A percentile compares a stretch with the other conserved stretches of the same genome.
Evolutionary conservation across 2,113 vertebrate species (phyloP).

Genomic region (Cheilinus undulatus): DNA sequence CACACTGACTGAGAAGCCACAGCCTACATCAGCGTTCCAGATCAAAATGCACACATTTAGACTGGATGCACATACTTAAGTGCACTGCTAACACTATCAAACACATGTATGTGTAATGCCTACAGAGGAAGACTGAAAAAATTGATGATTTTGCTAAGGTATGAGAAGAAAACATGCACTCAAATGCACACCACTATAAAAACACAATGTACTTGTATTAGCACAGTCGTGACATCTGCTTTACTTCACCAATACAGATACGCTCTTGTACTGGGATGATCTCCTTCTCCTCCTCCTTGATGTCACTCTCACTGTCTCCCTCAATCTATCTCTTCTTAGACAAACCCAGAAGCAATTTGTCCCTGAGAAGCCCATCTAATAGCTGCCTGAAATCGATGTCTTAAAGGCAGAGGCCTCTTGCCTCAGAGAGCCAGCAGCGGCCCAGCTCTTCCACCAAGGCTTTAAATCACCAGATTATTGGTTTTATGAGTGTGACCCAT

Average conservation of each 20-base stretch:
- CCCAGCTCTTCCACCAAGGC: conserved; percentile 53
- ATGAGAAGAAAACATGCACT: not conserved
- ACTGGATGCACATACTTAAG: conserved; percentile 9
- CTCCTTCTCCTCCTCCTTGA: conserved; percentile 9
- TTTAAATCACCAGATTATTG: conserved; percentile 87
- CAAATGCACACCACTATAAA: not conserved
- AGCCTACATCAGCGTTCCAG: conserved; percentile 50
- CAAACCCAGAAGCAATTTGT: conserved; percentile 73
- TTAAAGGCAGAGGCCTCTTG: conserved; percentile 52
- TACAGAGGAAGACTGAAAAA: not conserved
- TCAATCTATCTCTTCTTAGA: conserved; percentile 54
- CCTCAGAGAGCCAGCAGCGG: conserved; percentile 44
- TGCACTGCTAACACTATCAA: not conserved
- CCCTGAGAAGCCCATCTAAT: conserved; percentile 70
- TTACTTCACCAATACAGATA: conserved; percentile 35
- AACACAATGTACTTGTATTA: not conserved
- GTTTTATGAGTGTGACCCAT: conserved; percentile 83
- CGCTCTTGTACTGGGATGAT: conserved; percentile 40
- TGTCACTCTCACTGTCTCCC: conserved; percentile 37
- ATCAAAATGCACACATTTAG: conserved; percentile 22
- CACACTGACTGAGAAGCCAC: conserved; percentile 53
- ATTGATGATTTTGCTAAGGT: not conserved
- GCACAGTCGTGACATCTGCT: not conserved
- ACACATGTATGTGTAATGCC: not conserved
- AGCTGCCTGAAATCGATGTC: conserved; percentile 67